Percentiles rank a stretch among this genome's conserved stretches.
Evolutionary conservation across 2,888 invertebrate species (phyloP).

Genomic region (Beris morrisii): DNA sequence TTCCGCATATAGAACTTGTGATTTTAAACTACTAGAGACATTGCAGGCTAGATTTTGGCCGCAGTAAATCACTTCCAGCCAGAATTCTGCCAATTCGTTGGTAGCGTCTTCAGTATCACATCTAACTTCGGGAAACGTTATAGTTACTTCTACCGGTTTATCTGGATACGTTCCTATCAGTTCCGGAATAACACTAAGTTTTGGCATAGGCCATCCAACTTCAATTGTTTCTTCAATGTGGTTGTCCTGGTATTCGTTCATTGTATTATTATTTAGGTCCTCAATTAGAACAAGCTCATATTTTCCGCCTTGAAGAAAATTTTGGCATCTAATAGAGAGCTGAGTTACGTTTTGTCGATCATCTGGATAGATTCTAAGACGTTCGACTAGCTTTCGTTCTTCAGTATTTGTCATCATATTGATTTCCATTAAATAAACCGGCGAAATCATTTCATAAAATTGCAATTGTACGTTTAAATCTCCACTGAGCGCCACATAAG

Average conservation of each 20-base stretch:
- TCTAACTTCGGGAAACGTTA: conserved; percentile 74
- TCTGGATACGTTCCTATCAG: conserved; percentile 80
- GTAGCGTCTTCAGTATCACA: conserved; percentile 57
- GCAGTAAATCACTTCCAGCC: conserved; percentile 79
- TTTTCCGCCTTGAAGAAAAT: conserved; percentile 72
- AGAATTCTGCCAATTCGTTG: conserved; percentile 65
- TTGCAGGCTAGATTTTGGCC: conserved; percentile 76
- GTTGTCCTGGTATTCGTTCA: conserved; percentile 45
- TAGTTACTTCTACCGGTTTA: conserved; percentile 69
- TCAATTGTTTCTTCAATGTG: conserved; percentile 62
- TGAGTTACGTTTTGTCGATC: conserved; percentile 51
- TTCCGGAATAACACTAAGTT: conserved; percentile 72
- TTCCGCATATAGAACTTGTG: conserved; percentile 74
- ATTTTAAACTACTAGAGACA: conserved; percentile 58
- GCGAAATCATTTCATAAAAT: conserved; percentile 40
- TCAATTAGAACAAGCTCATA: conserved; percentile 60
- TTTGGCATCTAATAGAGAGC: conserved; percentile 68
- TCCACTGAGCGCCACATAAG: conserved; percentile 76
- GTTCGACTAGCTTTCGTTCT: too few relatives aligned
- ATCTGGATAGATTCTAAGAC: neutral
- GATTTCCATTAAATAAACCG: too few relatives aligned
- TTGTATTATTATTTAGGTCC: conserved; percentile 37
- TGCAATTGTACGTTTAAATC: conserved; percentile 74
- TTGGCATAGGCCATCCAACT: conserved; percentile 79
- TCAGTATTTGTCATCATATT: too few relatives aligned